These are phyloP conservation scores for Dryoscopus gambensis DNA, from an alignment of 2,113 vertebrate genomes.

Conservation along the genomic window DNA sequence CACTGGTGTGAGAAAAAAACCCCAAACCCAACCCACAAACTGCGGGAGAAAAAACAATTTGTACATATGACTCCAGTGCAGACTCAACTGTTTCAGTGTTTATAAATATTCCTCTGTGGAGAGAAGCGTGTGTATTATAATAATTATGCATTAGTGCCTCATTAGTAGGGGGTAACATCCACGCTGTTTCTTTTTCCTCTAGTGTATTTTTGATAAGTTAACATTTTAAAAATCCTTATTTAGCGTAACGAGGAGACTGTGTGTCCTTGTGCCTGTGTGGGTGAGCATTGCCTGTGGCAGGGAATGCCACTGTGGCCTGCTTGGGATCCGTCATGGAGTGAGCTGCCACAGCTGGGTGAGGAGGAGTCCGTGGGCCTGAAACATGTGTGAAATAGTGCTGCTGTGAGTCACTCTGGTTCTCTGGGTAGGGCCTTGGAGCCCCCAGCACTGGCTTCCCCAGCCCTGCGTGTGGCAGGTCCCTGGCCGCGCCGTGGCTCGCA, in stretches of 20 bases:
- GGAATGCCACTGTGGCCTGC: fast-evolving
- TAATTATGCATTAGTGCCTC: constrained; percentile 82
- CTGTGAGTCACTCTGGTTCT: fast-evolving
- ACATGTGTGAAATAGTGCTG: fast-evolving
- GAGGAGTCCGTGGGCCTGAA: fast-evolving
- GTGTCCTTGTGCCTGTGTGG: background rate
- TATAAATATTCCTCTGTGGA: constrained; percentile 79
- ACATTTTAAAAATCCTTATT: constrained; percentile 69
- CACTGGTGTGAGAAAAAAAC: constrained; percentile 32
- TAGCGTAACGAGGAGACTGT: constrained; percentile 37
- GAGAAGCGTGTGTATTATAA: constrained; percentile 73
- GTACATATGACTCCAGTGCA: constrained; percentile 52
- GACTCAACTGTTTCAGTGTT: constrained; percentile 69
- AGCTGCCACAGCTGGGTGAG: background rate
- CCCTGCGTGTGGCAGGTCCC: fast-evolving
- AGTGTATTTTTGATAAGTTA: constrained; percentile 78
- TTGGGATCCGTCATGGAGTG: fast-evolving
- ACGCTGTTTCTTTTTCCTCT: constrained; percentile 71
- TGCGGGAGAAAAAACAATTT: constrained; percentile 70
- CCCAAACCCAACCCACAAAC: background rate
- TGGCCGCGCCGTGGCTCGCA: fast-evolving
- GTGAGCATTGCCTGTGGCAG: background rate
- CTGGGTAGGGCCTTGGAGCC: background rate
- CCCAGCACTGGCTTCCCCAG: fast-evolving
- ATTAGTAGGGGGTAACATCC: constrained; percentile 77